Conservation (phyloP, 2,888 invertebrate genomes). For the Leucophora obtusa region DNA sequence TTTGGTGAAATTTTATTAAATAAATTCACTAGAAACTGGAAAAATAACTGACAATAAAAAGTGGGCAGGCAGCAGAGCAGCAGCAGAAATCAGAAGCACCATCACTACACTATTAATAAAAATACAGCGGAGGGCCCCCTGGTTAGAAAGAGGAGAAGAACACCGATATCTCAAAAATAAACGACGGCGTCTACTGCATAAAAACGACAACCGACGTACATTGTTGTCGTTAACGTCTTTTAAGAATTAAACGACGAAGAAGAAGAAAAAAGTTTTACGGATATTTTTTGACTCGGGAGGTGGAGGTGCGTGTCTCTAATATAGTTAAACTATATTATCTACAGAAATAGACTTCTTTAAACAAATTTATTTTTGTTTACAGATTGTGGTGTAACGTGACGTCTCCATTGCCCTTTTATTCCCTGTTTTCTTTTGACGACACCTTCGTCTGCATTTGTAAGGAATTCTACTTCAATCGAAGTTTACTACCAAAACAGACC, state of each 20-base stretch:
- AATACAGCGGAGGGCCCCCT: constrained; percentile 42
- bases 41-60: constrained; percentile 56
- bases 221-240: constrained; percentile 57
- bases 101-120: constrained; percentile 32
- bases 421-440: neutral
- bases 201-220: constrained; percentile 58
- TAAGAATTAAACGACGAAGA: constrained; percentile 45
- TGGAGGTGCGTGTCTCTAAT: constrained; percentile 44
- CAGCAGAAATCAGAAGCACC: constrained; percentile 39
- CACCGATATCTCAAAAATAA: constrained; percentile 45
- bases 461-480: neutral
- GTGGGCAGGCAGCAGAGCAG: constrained; percentile 55
- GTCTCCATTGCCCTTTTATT: constrained; percentile 14
- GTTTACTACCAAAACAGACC: constrained; percentile 20
- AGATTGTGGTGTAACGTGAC: constrained; percentile 34
- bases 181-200: constrained; percentile 55
- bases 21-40: constrained; percentile 34
- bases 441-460: neutral
- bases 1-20: constrained; percentile 4
- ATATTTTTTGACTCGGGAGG: constrained; percentile 37
- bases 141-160: constrained; percentile 55
- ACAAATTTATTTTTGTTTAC: constrained; percentile 26
- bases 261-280: constrained; percentile 40
- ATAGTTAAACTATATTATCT: neutral
- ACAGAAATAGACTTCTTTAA: constrained; percentile 9